Percentiles rank a stretch among this genome's conserved stretches.
These are phyloP conservation scores for Stenolophus ochropezus DNA, from an alignment of 2,888 invertebrate species.

Conservation along the genomic window DNA sequence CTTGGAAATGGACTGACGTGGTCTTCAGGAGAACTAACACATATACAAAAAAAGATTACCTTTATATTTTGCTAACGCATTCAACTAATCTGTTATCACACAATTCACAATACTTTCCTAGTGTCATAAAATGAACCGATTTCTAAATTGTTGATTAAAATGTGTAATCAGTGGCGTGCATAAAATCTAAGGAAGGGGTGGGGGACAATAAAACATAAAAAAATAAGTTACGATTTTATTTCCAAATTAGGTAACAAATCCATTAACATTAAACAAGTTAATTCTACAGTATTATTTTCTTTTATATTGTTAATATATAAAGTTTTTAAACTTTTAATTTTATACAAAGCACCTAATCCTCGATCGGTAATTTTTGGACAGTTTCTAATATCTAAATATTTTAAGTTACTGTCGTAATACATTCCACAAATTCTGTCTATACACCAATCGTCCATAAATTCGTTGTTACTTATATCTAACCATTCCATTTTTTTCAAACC, in stretches of 20 bases:
- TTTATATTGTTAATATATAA: constrained; percentile 76
- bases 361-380: constrained; percentile 82
- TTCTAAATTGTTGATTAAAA: constrained; percentile 33
- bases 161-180: constrained; percentile 12
- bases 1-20: constrained; percentile 7
- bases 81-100: not conserved
- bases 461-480: constrained; percentile 84
- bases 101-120: not conserved
- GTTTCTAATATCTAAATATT: constrained; percentile 89
- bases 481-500: constrained; percentile 82
- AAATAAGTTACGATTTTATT: constrained; percentile 67
- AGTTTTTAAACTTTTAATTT: constrained; percentile 80
- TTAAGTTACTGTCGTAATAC: constrained; percentile 77
- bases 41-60: not conserved
- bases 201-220: not conserved
- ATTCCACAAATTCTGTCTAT: constrained; percentile 82
- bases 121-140: constrained; percentile 16
- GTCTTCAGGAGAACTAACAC: not conserved
- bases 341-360: constrained; percentile 82
- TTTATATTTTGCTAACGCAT: constrained; percentile 2
- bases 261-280: constrained; percentile 82
- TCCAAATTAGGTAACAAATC: constrained; percentile 78
- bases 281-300: constrained; percentile 76
- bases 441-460: constrained; percentile 90
- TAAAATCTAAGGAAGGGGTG: not conserved